phyloP scores from a whole-genome alignment of 2,797 vertebrate species.

The Margarornis squamiger region DNA sequence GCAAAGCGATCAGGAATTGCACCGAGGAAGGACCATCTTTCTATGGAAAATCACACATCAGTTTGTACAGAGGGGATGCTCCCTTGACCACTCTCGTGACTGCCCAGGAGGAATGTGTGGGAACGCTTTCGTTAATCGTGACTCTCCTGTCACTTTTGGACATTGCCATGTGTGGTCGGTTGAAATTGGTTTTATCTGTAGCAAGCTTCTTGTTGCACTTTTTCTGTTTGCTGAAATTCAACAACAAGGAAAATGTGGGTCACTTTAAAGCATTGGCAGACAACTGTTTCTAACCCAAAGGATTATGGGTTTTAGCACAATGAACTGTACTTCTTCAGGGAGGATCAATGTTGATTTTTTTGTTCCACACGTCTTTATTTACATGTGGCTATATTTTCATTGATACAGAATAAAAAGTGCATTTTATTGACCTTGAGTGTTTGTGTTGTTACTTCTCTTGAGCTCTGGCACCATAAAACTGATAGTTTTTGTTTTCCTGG shows the following conservation, averaged over 20 bases:
- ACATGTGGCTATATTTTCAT: constrained; percentile 83
- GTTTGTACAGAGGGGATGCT: constrained; percentile 24
- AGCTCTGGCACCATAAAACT: background rate
- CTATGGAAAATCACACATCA: constrained; percentile 11
- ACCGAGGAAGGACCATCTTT: constrained; percentile 30
- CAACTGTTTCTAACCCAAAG: constrained; percentile 74
- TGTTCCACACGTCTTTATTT: constrained; percentile 72
- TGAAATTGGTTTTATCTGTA: constrained; percentile 20
- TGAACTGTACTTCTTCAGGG: constrained; percentile 80
- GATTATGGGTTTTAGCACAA: constrained; percentile 81
- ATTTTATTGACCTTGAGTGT: constrained; percentile 75
- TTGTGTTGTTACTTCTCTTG: background rate
- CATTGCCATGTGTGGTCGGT: background rate
- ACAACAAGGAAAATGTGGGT: constrained; percentile 45
- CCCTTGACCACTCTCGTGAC: background rate
- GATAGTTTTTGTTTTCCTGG: background rate
- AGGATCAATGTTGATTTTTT: constrained; percentile 68
- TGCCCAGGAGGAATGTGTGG: background rate
- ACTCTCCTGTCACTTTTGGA: background rate
- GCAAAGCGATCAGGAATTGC: background rate
- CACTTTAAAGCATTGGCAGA: constrained; percentile 71
- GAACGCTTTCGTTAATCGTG: background rate
- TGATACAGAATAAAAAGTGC: constrained; percentile 80
- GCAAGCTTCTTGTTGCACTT: constrained; percentile 56
- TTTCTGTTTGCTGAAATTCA: constrained; percentile 56